phyloP scores from a whole-genome alignment of 2,113 vertebrate genomes.

The human (Homo sapiens) region GRCh38 chr3:23195001-23195500 shows the following conservation, averaged over 20 bases:
- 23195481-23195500: background rate
- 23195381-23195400: background rate
- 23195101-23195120: background rate
- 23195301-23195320: background rate
- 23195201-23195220: background rate
- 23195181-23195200: background rate
- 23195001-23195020: background rate
- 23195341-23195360: background rate
- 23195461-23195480: background rate
- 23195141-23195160: background rate
- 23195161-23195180: background rate
- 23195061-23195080: background rate
- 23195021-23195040: background rate
- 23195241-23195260: background rate
- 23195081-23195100: background rate
- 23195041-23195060: background rate
- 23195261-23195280: background rate
- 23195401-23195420: background rate
- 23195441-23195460: background rate
- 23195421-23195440: background rate
- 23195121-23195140: background rate
- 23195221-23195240: background rate
- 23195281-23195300: background rate
- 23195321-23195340: background rate
- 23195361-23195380: slow-evolving; percentile 6